Percentiles rank a stretch among this genome's conserved stretches.
Evolutionary conservation across 2,797 vertebrate genomes (phyloP).

Genomic region (Scomberomorus guttatus): DNA sequence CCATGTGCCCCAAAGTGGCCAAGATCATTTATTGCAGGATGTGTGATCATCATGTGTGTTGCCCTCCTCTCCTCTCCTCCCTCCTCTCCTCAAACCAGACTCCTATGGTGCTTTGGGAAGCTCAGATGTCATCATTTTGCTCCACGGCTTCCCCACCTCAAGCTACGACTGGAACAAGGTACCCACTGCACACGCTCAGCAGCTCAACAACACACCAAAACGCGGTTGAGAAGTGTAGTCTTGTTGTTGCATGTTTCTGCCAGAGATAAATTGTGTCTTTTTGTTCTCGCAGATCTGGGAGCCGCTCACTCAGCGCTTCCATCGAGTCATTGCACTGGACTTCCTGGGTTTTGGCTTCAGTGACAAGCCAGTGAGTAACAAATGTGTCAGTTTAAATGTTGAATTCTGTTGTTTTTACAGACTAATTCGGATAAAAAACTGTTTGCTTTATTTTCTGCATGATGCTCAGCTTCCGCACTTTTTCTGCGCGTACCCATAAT

Average conservation of each 20-base stretch:
- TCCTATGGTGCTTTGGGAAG: slow-evolving; percentile 91
- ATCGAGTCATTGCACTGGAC: slow-evolving; percentile 93
- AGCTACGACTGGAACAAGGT: slow-evolving; percentile 98
- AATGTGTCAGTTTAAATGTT: not conserved
- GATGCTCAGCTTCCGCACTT: too few relatives aligned
- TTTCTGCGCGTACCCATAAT: not conserved
- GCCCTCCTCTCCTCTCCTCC: not conserved
- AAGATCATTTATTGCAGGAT: not conserved
- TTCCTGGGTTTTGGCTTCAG: slow-evolving; percentile 98
- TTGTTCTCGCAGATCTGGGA: slow-evolving; percentile 91
- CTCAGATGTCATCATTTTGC: slow-evolving; percentile 90
- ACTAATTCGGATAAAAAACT: not conserved
- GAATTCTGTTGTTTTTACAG: not conserved
- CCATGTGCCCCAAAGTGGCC: not conserved
- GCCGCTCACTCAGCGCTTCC: slow-evolving; percentile 91
- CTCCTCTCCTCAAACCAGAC: slow-evolving; percentile 79
- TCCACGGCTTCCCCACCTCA: slow-evolving; percentile 96
- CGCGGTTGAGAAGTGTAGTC: rapidly evolving
- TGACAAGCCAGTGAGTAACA: slow-evolving; percentile 92
- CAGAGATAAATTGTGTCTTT: rapidly evolving
- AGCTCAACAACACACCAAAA: not conserved
- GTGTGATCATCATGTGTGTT: not conserved
- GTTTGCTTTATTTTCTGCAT: too few relatives aligned
- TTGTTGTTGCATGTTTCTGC: not conserved
- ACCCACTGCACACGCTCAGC: slow-evolving; percentile 6